Percentiles rank a stretch among this genome's conserved stretches.
These are phyloP conservation scores for Trachythela sp. DNA, from an alignment of 64 coral and sea anemone genomes.

Conservation along the genomic window DNA sequence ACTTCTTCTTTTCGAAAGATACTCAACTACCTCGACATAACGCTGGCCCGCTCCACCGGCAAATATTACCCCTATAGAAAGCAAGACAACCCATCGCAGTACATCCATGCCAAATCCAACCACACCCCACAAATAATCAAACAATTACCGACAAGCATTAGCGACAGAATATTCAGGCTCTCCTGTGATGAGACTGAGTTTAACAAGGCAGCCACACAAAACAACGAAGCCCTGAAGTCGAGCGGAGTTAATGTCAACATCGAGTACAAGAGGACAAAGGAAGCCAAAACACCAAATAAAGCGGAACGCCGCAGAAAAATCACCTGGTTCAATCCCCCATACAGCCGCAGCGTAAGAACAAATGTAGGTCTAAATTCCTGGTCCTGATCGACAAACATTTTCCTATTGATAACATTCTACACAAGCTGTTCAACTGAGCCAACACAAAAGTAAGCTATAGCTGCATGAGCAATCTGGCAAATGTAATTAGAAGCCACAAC, in stretches of 20 bases:
- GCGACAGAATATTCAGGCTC: not conserved
- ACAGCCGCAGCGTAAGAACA: not conserved
- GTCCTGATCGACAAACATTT: slow-evolving; percentile 19
- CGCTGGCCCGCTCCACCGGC: not conserved
- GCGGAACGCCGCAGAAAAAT: not conserved
- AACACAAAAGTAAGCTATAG: slow-evolving; percentile 25
- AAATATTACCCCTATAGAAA: not conserved
- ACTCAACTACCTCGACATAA: too few relatives aligned
- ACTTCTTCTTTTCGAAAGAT: not conserved
- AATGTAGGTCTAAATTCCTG: slow-evolving; percentile 9
- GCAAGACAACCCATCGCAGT: not conserved
- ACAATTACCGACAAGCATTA: not conserved
- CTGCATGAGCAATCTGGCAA: slow-evolving; percentile 26
- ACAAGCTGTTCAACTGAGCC: slow-evolving; percentile 24
- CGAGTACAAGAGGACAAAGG: not conserved
- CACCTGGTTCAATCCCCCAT: slow-evolving; percentile 34
- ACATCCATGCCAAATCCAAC: not conserved
- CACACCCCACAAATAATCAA: not conserved
- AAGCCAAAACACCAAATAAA: not conserved
- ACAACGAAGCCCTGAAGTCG: not conserved
- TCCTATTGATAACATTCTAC: not conserved
- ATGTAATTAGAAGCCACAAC: slow-evolving; percentile 4
- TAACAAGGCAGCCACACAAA: not conserved
- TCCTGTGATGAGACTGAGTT: not conserved
- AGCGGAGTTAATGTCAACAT: not conserved